A percentile compares a stretch with the other conserved stretches of the same genome.
Evolutionary conservation across 1,140 invertebrate genomes (phyloP).

Genomic region (Plectus sambesii): DNA sequence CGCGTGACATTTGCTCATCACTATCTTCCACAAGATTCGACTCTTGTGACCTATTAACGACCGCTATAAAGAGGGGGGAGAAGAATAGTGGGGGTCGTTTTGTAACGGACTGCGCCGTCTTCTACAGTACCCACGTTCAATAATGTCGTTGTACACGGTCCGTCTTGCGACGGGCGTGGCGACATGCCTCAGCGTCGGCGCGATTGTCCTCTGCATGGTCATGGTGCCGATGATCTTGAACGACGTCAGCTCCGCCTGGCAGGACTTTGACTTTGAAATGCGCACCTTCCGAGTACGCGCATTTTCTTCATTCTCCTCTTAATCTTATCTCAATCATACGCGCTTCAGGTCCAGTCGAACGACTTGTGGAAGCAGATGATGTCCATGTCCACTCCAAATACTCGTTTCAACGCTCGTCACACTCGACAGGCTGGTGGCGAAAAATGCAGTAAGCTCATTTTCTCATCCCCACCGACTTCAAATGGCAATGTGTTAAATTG

Average conservation of each 20-base stretch:
- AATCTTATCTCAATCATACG: neutral
- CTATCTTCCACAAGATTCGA: too few relatives aligned
- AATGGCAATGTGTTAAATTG: constrained; percentile 6
- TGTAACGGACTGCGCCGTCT: too few relatives aligned
- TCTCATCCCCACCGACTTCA: constrained; percentile 17
- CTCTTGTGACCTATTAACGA: too few relatives aligned
- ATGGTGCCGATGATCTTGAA: constrained; percentile 17
- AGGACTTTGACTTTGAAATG: constrained; percentile 26
- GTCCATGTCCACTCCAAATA: constrained; percentile 26
- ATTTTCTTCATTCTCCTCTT: too few relatives aligned
- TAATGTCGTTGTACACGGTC: constrained; percentile 21
- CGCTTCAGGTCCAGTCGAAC: constrained; percentile 21
- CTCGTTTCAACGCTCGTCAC: constrained; percentile 27
- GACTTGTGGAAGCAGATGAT: constrained; percentile 33
- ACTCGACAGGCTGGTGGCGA: constrained; percentile 31
- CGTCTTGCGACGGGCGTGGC: too few relatives aligned
- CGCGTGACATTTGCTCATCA: too few relatives aligned
- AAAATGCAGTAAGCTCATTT: constrained; percentile 17
- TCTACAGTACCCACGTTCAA: too few relatives aligned
- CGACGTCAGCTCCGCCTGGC: constrained; percentile 21
- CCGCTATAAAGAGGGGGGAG: too few relatives aligned
- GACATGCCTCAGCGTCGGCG: constrained; percentile 16
- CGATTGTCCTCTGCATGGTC: constrained; percentile 18
- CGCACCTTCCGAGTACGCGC: constrained; percentile 27
- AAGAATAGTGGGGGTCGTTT: too few relatives aligned